Evolutionary conservation across 2,113 vertebrate species (phyloP), one percentile per base, ranked within the genome.

Genomic region (Rhinolophus sinicus): DNA sequence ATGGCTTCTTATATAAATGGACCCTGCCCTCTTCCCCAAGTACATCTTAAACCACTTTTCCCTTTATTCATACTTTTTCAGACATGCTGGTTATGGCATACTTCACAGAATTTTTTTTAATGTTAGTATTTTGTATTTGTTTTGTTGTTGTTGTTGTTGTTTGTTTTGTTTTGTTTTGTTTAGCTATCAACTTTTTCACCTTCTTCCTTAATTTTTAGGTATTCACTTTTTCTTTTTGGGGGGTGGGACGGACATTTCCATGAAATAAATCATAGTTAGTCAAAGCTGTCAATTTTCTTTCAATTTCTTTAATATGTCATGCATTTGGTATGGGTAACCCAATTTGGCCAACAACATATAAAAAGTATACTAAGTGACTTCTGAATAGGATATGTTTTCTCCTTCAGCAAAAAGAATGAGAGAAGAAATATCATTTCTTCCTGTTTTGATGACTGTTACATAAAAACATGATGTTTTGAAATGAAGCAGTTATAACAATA

Each of bases 391-490:
- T 50, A 12, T 50, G 1, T 50, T 35, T 50, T 56, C 28, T 4
- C 3, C 3, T 0, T 67, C 0, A 50, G 70, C 28, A 38, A 78
- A 28, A 38, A 16, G 28, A 15, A 54, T 50, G 5, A 44, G 2
- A 54, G 13, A 70, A 24, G 18, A 47, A 47, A 56, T 26, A 50
- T n/a, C 8, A 1, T 93, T 90, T 69, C 44, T 54, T 69, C 22
- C 11, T 86, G 15, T 35, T 10, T 44, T 85, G 1, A 40, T 11
- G 60, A 28, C 18, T 5, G 4, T 80, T 60, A 28, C 14, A 91
- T 38, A 50, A 60, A 87, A 1, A 96, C n/a, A 58, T 26, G 2
- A n/a, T 93, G 16, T 88, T 93, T 86, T 91, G 21, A 69, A 93
- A 82, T 30, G 2, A n/a, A 88, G 21, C 13, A 19, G 4, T 52